phyloP scores from a whole-genome alignment of 2,888 invertebrate genomes.

The Dicyrtoma fusca region DNA sequence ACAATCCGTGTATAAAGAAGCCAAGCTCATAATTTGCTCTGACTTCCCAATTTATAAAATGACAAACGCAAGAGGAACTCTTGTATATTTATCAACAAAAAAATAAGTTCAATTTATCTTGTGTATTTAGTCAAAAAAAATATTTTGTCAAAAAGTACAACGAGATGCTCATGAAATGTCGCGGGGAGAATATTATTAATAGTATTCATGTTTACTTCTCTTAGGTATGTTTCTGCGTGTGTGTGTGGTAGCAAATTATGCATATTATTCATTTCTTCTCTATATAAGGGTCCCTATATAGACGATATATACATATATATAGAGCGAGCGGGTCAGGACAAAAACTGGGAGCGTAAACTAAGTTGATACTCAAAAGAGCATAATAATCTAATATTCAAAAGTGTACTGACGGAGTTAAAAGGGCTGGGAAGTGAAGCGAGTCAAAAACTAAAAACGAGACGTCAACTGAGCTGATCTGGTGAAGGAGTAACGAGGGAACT shows the following conservation, averaged over 20 bases:
- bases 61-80: too few relatives aligned
- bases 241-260: background rate
- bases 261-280: background rate
- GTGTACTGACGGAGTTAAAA: background rate
- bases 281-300: too few relatives aligned
- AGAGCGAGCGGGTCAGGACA: too few relatives aligned
- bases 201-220: constrained; percentile 22
- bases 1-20: too few relatives aligned
- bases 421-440: constrained; percentile 31
- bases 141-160: background rate
- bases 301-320: too few relatives aligned
- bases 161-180: background rate
- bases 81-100: too few relatives aligned
- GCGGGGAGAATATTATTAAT: constrained; percentile 8
- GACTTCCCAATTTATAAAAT: too few relatives aligned
- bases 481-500: constrained; percentile 13
- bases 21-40: too few relatives aligned
- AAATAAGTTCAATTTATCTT: constrained; percentile 2
- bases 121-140: constrained; percentile 1
- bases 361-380: background rate
- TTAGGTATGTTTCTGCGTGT: background rate
- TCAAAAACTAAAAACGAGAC: constrained; percentile 37
- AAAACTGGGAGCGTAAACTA: background rate
- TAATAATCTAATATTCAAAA: background rate
- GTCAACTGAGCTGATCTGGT: constrained; percentile 20